Evolutionary conservation across 35 echinoderm and acorn worm species (phyloP), one percentile per base, ranked within the genome.

Genomic region (Ophiothrix spiculata): DNA sequence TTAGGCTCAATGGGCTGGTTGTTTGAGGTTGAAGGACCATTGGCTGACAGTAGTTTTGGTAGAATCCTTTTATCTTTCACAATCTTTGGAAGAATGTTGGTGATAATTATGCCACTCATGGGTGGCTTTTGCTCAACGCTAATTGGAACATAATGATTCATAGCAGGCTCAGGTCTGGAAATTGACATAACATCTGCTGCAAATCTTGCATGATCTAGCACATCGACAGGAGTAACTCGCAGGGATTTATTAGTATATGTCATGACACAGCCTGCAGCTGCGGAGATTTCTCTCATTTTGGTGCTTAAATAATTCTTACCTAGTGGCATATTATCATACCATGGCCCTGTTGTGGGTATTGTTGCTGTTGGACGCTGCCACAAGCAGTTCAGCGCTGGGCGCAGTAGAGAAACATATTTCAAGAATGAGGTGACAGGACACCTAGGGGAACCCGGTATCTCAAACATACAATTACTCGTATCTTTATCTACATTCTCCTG

Each of bases 271-370:
- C 87, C 87, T 11, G 87, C 87, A 37, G 34, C 42, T 36, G 23
- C 40, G 1, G 87, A 25, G 80, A 90, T 90, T 15, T 8, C 64
- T 76, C 84, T 91, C 82, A 91, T 86, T 79, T 86, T 91, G 73
- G 76, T 86, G 1, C 82, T 83, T 2, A 91, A 45, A 38, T 64
- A 86, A 64, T 86, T 86, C 0, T 86, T 29, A 1, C 81, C 81
- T 56, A 86, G 32, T 21, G 80, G 81, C 1, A 34, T 25, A 45
- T 75, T 83, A 31, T 2, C 10, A 37, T 84, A 88, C 86, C 86
- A 88, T 34, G 86, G 86, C 2, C 76, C 77, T 0, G 29, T 0
- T 0, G 23, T 49, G 84, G 86, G 77, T 1, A 38, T 39, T 21
- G 3, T n/a, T 25, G 76, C 32, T 56, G n/a, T 84, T 28, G 88